phyloP scores from a whole-genome alignment of 2,797 vertebrate species.

The Cichlasoma orientale region DNA sequence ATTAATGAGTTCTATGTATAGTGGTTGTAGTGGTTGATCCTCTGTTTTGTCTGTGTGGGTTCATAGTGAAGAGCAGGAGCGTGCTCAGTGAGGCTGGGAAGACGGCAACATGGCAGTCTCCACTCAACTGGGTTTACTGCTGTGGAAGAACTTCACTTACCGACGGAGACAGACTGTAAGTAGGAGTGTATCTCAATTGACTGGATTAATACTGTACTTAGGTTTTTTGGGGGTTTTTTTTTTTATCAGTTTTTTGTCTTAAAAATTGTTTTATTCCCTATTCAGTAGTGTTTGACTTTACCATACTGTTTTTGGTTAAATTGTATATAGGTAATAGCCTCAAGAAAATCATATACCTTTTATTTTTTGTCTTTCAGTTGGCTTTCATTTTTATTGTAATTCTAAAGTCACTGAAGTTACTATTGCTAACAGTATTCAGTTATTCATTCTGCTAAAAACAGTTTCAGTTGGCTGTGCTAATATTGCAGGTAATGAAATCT shows the following conservation, averaged over 20 bases:
- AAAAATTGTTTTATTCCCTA: background rate
- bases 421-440: background rate
- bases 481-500: background rate
- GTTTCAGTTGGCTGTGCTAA: background rate
- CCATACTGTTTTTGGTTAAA: background rate
- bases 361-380: background rate
- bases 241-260: background rate
- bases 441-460: background rate
- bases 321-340: background rate
- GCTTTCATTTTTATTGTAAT: background rate
- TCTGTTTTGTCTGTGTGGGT: constrained; percentile 13
- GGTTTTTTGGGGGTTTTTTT: background rate
- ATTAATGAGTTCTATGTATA: background rate
- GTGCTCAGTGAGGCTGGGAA: constrained; percentile 66
- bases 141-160: constrained; percentile 99
- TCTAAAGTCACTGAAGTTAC: background rate
- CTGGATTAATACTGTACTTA: background rate
- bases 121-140: constrained; percentile 92
- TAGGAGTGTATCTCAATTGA: constrained; percentile 9
- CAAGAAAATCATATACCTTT: background rate
- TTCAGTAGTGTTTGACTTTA: background rate
- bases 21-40: constrained; percentile 7
- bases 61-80: constrained; percentile 68
- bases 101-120: constrained; percentile 88
- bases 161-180: constrained; percentile 97